Conservation (phyloP, 2,113 vertebrate species). For the Genyomyrus donnyi region DNA sequence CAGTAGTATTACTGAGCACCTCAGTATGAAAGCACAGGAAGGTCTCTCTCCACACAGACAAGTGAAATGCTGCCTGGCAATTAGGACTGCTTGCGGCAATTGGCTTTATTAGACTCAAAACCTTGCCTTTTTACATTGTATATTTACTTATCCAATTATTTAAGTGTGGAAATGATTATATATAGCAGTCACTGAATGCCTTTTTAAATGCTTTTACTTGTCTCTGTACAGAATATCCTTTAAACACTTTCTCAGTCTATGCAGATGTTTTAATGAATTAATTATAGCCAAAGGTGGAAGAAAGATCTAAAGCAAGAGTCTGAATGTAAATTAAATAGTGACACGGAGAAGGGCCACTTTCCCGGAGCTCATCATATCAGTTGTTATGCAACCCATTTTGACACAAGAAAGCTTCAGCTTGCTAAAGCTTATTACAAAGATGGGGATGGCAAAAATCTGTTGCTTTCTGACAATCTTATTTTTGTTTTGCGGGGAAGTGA, state of each 20-base stretch:
- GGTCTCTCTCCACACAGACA: background rate
- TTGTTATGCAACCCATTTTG: background rate
- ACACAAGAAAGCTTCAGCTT: background rate
- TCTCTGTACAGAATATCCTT: background rate
- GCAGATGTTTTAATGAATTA: background rate
- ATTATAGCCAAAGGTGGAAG: background rate
- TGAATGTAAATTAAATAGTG: background rate
- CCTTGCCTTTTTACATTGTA: background rate
- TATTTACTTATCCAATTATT: background rate
- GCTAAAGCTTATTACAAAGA: background rate
- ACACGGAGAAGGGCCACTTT: background rate
- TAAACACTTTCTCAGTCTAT: background rate
- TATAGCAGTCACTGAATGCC: background rate
- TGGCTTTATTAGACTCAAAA: background rate
- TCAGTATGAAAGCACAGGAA: background rate
- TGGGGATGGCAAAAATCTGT: background rate
- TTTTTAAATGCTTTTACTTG: slow-evolving; percentile 1
- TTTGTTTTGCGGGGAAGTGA: background rate
- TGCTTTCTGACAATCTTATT: background rate
- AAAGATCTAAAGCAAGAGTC: background rate
- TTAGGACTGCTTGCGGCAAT: background rate
- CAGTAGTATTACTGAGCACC: background rate
- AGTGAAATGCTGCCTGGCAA: background rate
- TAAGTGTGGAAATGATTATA: background rate
- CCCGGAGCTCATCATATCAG: background rate